Conservation (phyloP, 2,113 vertebrate genomes). For the Trogon melanurus region DNA sequence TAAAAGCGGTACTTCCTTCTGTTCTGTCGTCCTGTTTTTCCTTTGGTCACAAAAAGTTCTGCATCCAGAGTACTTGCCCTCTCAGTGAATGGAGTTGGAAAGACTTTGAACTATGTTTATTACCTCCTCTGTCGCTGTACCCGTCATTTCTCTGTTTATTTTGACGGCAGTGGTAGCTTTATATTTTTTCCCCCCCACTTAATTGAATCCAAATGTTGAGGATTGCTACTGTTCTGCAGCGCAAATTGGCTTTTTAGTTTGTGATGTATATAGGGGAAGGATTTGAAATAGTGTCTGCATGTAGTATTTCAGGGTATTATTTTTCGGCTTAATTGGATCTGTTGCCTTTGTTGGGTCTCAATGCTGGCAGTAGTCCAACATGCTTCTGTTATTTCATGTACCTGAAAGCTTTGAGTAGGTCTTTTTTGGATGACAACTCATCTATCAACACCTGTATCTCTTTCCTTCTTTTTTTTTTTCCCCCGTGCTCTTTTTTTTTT, state of each 20-base stretch:
- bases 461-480: too few relatives aligned
- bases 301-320: neutral
- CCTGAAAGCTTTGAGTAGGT: neutral
- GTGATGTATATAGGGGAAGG: neutral
- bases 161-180: neutral
- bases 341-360: neutral
- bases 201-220: neutral
- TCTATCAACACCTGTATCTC: neutral
- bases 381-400: neutral
- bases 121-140: neutral
- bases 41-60: neutral
- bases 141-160: neutral
- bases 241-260: neutral
- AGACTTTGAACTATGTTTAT: neutral
- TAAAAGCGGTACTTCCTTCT: neutral
- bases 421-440: neutral
- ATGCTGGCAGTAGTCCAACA: neutral
- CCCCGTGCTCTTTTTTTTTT: too few relatives aligned
- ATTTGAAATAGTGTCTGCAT: neutral
- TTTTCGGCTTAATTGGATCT: neutral
- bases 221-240: neutral
- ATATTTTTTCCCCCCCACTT: rapidly evolving
- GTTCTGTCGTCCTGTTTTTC: neutral
- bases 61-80: neutral
- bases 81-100: neutral